Percentiles rank a stretch among this genome's conserved stretches.
Conservation (phyloP, 2,797 vertebrate species). For the Poecilia velifera region DNA sequence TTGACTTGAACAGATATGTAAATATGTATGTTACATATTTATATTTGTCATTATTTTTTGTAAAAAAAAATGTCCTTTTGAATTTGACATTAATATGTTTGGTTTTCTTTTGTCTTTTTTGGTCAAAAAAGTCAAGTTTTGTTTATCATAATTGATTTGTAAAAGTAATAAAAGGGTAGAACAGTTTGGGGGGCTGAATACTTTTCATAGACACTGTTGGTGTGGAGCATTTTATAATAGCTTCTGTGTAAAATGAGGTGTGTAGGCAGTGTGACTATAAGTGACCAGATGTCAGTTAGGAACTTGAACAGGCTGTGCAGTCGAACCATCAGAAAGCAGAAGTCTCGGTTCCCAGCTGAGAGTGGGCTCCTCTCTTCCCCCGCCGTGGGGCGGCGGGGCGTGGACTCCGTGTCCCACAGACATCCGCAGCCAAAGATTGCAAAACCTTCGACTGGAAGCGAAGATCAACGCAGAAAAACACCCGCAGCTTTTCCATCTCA, state of each 20-base stretch:
- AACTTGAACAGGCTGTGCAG: background rate
- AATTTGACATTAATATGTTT: background rate
- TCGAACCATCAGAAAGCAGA: background rate
- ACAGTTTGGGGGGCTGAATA: background rate
- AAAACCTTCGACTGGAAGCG: constrained; percentile 14
- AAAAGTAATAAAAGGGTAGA: background rate
- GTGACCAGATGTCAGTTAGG: background rate
- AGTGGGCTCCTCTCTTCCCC: background rate
- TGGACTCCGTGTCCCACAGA: background rate
- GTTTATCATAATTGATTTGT: background rate
- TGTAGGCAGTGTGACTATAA: background rate
- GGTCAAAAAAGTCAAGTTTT: background rate
- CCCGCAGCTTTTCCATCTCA: background rate
- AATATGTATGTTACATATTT: background rate
- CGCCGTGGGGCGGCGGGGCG: background rate
- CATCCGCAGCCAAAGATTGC: constrained; percentile 20
- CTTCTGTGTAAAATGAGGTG: background rate
- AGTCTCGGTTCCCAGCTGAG: background rate
- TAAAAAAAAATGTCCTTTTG: background rate
- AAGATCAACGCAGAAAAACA: background rate
- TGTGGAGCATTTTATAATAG: background rate
- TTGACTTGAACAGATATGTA: background rate
- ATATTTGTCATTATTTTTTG: background rate
- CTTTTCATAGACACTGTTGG: background rate
- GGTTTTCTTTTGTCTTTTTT: too few species aligned